Conservation (phyloP, 2,888 invertebrate genomes). For the Cantharis flavilabris region DNA sequence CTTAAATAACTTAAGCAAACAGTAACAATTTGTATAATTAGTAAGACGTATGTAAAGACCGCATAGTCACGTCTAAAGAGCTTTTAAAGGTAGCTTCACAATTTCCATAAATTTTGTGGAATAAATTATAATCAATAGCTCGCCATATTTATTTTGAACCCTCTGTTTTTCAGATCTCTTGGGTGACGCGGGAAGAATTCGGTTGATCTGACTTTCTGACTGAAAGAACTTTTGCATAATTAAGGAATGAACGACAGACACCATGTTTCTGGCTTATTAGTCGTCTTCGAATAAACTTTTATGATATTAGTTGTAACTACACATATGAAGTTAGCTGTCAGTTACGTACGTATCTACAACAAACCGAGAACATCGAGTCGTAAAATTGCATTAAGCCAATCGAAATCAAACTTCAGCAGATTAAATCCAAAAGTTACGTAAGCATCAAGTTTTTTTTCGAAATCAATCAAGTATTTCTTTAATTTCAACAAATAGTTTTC, state of each 20-base stretch:
- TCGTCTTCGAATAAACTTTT: too few relatives aligned
- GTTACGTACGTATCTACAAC: background rate
- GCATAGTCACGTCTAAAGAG: background rate
- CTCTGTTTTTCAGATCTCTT: background rate
- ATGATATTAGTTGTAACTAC: too few relatives aligned
- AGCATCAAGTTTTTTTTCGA: background rate
- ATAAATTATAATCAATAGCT: background rate
- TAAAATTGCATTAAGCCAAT: background rate
- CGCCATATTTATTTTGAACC: background rate
- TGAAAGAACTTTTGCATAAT: too few relatives aligned
- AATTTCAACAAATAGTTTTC: background rate
- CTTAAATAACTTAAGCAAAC: background rate
- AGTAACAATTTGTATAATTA: too few relatives aligned
- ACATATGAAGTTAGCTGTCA: background rate
- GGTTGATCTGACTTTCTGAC: background rate
- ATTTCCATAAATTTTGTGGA: background rate
- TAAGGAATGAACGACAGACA: too few relatives aligned
- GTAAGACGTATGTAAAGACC: too few relatives aligned
- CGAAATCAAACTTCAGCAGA: background rate
- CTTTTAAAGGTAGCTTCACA: background rate
- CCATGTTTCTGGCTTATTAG: too few relatives aligned
- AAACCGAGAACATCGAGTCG: background rate
- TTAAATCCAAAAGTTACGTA: background rate
- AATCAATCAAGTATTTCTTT: background rate
- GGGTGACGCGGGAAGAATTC: background rate